Percentiles rank a stretch among this genome's conserved stretches.
Evolutionary conservation across 92 coral and sea anemone species (phyloP).

Genomic region (Palythoa heliodiscus): DNA sequence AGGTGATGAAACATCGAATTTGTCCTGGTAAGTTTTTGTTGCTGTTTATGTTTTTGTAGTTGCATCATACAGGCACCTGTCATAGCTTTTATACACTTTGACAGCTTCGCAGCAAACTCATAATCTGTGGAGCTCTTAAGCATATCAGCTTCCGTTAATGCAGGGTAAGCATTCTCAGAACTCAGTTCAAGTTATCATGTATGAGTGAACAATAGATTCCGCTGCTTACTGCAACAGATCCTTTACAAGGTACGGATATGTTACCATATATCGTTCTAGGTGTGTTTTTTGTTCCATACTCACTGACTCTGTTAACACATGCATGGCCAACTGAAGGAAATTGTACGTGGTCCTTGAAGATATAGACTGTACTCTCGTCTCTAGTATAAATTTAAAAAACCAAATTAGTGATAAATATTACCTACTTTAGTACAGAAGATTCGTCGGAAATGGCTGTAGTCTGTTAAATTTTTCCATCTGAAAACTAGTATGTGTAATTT

Average conservation of each 20-base stretch:
- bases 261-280: background rate
- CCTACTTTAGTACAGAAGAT: too few species aligned
- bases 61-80: slow-evolving; percentile 37
- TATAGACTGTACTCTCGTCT: too few species aligned
- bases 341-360: background rate
- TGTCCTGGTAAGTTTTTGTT: background rate
- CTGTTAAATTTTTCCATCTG: too few species aligned
- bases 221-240: background rate
- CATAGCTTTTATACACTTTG: background rate
- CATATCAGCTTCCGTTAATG: background rate
- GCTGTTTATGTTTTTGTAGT: slow-evolving; percentile 28
- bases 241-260: background rate
- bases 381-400: too few species aligned
- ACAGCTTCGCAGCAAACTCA: background rate
- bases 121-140: background rate
- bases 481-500: too few species aligned
- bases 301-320: background rate
- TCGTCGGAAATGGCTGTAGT: too few species aligned
- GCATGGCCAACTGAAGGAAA: background rate
- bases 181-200: slow-evolving; percentile 7
- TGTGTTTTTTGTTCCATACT: background rate
- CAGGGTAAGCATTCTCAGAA: background rate
- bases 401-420: too few species aligned
- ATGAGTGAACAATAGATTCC: background rate
- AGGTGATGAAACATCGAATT: slow-evolving; percentile 27